A percentile compares a stretch with the other conserved stretches of the same genome.
Conservation (phyloP, 2,888 invertebrate species). For the Leptinotarsa tumamoca region DNA sequence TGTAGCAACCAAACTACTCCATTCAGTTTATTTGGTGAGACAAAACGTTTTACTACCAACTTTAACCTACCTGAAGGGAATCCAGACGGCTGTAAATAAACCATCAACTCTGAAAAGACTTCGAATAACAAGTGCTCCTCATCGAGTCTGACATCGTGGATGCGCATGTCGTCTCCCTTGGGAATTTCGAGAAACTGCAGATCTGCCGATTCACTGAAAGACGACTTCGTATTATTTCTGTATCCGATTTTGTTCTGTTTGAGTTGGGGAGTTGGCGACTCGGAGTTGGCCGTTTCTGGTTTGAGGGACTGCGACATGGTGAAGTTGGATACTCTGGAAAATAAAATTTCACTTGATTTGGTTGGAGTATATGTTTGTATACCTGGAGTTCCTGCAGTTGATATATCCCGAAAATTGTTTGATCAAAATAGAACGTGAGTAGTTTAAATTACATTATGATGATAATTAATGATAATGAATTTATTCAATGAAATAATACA, state of each 20-base stretch:
- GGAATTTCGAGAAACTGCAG: slow-evolving; percentile 61
- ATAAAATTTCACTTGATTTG: neutral
- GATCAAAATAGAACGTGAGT: too few relatives aligned
- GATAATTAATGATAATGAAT: too few relatives aligned
- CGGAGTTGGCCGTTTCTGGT: slow-evolving; percentile 30
- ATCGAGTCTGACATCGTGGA: slow-evolving; percentile 70
- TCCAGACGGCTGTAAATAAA: slow-evolving; percentile 74
- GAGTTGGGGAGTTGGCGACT: slow-evolving; percentile 40
- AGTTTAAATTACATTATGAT: too few relatives aligned
- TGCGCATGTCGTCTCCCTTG: slow-evolving; percentile 63
- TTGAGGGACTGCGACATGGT: slow-evolving; percentile 26
- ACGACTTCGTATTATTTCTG: slow-evolving; percentile 48
- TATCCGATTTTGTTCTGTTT: slow-evolving; percentile 47
- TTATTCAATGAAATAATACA: too few relatives aligned
- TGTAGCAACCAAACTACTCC: neutral
- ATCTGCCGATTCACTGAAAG: slow-evolving; percentile 29
- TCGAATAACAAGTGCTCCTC: slow-evolving; percentile 74
- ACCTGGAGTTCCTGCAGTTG: too few relatives aligned
- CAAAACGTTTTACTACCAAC: neutral
- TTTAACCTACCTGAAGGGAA: slow-evolving; percentile 73
- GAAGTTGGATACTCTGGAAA: slow-evolving; percentile 33
- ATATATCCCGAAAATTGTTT: too few relatives aligned
- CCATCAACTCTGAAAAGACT: slow-evolving; percentile 74
- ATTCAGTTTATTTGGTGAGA: neutral
- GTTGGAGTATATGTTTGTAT: too few relatives aligned